Conservation (phyloP, 2,888 invertebrate genomes). For the Himalopsyche anomala region DNA sequence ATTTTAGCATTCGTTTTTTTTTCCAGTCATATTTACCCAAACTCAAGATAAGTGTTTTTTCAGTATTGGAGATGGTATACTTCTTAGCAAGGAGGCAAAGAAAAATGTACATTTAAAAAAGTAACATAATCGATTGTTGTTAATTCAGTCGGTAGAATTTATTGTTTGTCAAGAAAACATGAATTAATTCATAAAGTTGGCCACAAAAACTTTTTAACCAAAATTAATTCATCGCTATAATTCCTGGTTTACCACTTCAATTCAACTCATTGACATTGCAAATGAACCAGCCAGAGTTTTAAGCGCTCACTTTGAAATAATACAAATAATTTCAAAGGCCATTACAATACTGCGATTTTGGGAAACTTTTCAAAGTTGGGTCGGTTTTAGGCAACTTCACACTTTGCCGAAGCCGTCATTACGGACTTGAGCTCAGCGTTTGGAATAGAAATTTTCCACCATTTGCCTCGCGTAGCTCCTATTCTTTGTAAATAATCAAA, state of each 20-base stretch:
- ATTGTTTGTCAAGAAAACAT: neutral
- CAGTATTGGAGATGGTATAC: no score
- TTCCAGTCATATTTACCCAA: no score
- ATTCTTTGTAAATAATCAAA: conserved; percentile 32
- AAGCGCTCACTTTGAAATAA: conserved; percentile 48
- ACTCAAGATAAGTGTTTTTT: no score
- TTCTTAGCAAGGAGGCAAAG: no score
- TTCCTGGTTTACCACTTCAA: conserved; percentile 7
- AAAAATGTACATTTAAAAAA: no score
- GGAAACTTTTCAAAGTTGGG: conserved; percentile 52
- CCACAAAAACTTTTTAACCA: conserved; percentile 22
- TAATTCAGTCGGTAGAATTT: neutral
- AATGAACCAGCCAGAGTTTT: conserved; percentile 47
- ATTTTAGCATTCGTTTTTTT: no score
- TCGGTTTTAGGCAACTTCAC: conserved; percentile 58
- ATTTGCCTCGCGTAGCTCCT: conserved; percentile 22
- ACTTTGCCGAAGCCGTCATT: conserved; percentile 56
- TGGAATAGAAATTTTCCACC: conserved; percentile 51
- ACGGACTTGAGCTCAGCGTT: conserved; percentile 46
- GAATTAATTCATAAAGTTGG: conserved; percentile 15
- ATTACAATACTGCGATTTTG: conserved; percentile 57
- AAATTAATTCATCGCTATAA: conserved; percentile 26
- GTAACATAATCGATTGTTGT: no score
- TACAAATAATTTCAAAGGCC: conserved; percentile 56
- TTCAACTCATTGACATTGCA: conserved; percentile 47